Evolutionary conservation across 2,797 vertebrate species (phyloP).

Genomic region (Jordanella pulchra): DNA sequence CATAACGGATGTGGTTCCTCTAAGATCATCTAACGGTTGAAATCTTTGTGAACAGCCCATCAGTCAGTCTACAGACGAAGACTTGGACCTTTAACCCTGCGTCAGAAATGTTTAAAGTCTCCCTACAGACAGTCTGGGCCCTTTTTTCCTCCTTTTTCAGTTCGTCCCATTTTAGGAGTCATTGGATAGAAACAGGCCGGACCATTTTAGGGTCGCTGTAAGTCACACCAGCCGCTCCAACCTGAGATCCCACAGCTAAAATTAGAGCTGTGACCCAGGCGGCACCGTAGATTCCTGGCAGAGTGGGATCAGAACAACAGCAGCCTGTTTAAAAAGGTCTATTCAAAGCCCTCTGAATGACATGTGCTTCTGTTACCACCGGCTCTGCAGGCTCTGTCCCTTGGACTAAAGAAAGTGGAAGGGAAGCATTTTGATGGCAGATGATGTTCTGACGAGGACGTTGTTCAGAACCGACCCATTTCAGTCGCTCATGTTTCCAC

Average conservation of each 20-base stretch:
- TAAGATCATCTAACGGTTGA: not conserved
- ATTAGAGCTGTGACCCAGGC: conserved; percentile 63
- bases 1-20: not conserved
- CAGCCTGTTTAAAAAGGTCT: conserved; percentile 10
- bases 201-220: conserved; percentile 76
- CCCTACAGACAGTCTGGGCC: not conserved
- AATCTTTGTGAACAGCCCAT: not conserved
- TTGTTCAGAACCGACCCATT: not conserved
- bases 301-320: conserved; percentile 47
- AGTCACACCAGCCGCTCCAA: conserved; percentile 65
- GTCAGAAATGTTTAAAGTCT: not conserved
- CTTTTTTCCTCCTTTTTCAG: not conserved
- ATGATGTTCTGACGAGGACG: not conserved
- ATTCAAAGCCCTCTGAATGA: no score
- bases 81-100: not conserved
- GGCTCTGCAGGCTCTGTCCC: no score
- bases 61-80: not conserved
- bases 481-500: not conserved
- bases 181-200: conserved; percentile 46
- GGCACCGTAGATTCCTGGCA: conserved; percentile 67
- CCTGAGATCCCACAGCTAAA: conserved; percentile 72
- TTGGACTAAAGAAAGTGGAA: no score
- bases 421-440: no score
- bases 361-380: no score
- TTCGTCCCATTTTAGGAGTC: conserved; percentile 27